A percentile compares a stretch with the other conserved stretches of the same genome.
Conservation (phyloP, 92 coral and sea anemone species). For the Epizoanthus stellaris region DNA sequence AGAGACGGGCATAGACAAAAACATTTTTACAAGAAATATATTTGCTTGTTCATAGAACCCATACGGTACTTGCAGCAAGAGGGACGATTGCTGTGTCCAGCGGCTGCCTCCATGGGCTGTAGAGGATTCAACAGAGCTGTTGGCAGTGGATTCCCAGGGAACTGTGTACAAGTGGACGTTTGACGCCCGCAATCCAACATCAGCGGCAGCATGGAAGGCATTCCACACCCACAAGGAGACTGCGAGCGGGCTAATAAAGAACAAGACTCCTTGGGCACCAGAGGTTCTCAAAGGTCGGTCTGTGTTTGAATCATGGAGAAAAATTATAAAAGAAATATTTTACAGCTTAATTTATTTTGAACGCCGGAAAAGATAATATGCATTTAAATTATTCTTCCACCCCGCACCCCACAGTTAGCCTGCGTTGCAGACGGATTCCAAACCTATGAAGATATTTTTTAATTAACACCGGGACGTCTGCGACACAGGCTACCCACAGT, state of each 20-base stretch:
- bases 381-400: no score
- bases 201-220: slow-evolving; percentile 79
- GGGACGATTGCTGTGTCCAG: slow-evolving; percentile 74
- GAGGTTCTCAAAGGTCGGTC: slow-evolving; percentile 62
- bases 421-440: no score
- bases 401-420: no score
- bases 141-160: slow-evolving; percentile 60
- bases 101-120: slow-evolving; percentile 82
- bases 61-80: slow-evolving; percentile 64
- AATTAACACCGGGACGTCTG: no score
- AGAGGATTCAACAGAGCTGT: slow-evolving; percentile 62
- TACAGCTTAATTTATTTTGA: no score
- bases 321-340: no score
- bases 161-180: slow-evolving; percentile 75
- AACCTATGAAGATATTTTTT: no score
- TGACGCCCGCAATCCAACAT: slow-evolving; percentile 62
- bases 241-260: slow-evolving; percentile 59
- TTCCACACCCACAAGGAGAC: slow-evolving; percentile 78
- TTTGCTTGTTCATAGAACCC: slow-evolving; percentile 39
- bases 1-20: no score
- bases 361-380: no score
- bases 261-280: slow-evolving; percentile 69
- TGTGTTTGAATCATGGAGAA: no score
- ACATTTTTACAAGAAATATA: no score
- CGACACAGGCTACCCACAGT: no score